These are phyloP conservation scores for Subanguina moxae DNA, from an alignment of 1,140 invertebrate species.

Conservation along the genomic window DNA sequence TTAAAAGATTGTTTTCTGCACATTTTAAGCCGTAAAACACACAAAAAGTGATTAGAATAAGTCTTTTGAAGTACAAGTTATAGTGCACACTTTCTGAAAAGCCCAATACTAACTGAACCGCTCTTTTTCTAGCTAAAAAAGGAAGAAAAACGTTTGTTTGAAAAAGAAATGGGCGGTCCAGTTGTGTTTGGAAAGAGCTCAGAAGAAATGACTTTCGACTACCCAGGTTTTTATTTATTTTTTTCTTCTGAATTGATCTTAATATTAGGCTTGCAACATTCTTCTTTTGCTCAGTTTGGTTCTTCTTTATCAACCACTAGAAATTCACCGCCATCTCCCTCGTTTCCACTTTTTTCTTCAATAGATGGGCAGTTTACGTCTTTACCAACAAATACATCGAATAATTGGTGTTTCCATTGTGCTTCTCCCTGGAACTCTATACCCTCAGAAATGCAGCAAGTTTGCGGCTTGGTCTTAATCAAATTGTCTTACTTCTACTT, in stretches of 20 bases:
- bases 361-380: background rate
- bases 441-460: background rate
- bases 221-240: background rate
- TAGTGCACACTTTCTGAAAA: no score
- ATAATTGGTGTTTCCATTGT: slow-evolving; percentile 34
- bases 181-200: slow-evolving; percentile 3
- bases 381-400: slow-evolving; percentile 10
- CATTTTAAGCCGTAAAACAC: no score
- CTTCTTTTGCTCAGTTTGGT: background rate
- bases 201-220: background rate
- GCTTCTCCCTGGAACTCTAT: slow-evolving; percentile 21
- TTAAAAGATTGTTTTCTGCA: no score
- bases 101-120: no score
- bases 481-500: slow-evolving; percentile 15
- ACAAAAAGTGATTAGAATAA: no score
- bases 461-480: no score
- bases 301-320: background rate
- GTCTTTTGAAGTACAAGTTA: no score
- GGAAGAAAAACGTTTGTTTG: slow-evolving; percentile 31
- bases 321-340: background rate
- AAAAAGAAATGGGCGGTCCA: slow-evolving; percentile 35
- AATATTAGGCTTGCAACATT: background rate
- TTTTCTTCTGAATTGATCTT: background rate
- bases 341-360: background rate
- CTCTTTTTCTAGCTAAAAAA: slow-evolving; percentile 33